Conservation (phyloP, 2,888 invertebrate genomes). For the Clepsis dumicolana region DNA sequence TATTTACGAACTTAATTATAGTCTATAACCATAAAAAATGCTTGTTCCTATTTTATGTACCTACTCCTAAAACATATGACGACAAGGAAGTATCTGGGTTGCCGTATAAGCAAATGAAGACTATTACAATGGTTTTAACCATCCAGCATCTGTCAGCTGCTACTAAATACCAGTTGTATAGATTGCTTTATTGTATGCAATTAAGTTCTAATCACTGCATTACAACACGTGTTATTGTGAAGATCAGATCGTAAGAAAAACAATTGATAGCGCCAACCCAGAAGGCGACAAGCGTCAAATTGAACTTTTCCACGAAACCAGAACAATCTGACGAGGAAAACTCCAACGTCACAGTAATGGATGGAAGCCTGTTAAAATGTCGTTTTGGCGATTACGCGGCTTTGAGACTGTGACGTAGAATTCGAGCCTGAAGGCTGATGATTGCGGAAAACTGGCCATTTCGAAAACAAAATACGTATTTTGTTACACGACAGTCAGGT, state of each 20-base stretch:
- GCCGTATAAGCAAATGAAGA: background rate
- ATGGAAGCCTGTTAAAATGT: background rate
- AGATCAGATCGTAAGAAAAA: constrained; percentile 1
- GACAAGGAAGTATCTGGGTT: background rate
- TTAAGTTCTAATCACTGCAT: constrained; percentile 32
- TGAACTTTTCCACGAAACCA: background rate
- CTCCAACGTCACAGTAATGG: constrained; percentile 7
- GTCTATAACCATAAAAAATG: too few species aligned
- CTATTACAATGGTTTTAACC: constrained; percentile 4
- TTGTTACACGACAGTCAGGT: constrained; percentile 26
- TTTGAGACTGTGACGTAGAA: constrained; percentile 20
- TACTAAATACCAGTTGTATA: constrained; percentile 15
- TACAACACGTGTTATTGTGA: constrained; percentile 23
- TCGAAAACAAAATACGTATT: constrained; percentile 17
- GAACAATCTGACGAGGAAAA: background rate
- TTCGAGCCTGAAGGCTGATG: constrained; percentile 13
- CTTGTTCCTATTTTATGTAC: too few species aligned
- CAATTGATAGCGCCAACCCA: background rate
- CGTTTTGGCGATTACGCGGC: background rate
- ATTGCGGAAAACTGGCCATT: constrained; percentile 27
- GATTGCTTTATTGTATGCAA: constrained; percentile 36
- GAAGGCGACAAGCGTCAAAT: background rate
- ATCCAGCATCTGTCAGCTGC: constrained; percentile 18
- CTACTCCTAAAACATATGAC: too few species aligned
- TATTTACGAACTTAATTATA: too few species aligned